A percentile compares a stretch with the other conserved stretches of the same genome.
These are phyloP conservation scores for Prosopocoilus inquinatus DNA, from an alignment of 2,888 invertebrate species.

Conservation along the genomic window DNA sequence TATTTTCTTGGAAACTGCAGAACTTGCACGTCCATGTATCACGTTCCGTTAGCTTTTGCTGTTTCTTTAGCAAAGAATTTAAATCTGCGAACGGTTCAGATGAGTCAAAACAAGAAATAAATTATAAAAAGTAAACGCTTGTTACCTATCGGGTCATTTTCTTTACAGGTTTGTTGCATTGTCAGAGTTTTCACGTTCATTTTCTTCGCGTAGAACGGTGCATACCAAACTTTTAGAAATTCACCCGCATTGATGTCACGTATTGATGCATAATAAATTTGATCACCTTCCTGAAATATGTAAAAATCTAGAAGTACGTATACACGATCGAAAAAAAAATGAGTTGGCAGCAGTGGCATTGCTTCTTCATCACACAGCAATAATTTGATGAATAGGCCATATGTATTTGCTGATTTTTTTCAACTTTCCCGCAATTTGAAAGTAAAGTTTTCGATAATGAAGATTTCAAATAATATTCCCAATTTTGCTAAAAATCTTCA, in stretches of 20 bases:
- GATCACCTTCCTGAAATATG: constrained; percentile 45
- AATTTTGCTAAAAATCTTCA: no score
- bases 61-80: constrained; percentile 30
- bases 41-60: constrained; percentile 41
- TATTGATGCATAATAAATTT: constrained; percentile 51
- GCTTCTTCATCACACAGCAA: no score
- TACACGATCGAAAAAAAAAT: constrained; percentile 52
- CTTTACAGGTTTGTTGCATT: background rate
- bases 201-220: constrained; percentile 56
- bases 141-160: background rate
- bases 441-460: no score
- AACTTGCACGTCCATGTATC: constrained; percentile 51
- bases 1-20: constrained; percentile 46
- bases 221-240: constrained; percentile 59
- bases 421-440: no score
- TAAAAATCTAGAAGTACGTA: constrained; percentile 11
- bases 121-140: background rate
- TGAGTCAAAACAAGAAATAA: no score
- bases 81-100: constrained; percentile 19
- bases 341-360: constrained; percentile 47
- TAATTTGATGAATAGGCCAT: no score
- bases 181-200: constrained; percentile 40
- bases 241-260: constrained; percentile 52
- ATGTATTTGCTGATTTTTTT: no score
- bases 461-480: no score